phyloP scores from a whole-genome alignment of 2,113 vertebrate genomes.

The Vulpes ferrilata region DNA sequence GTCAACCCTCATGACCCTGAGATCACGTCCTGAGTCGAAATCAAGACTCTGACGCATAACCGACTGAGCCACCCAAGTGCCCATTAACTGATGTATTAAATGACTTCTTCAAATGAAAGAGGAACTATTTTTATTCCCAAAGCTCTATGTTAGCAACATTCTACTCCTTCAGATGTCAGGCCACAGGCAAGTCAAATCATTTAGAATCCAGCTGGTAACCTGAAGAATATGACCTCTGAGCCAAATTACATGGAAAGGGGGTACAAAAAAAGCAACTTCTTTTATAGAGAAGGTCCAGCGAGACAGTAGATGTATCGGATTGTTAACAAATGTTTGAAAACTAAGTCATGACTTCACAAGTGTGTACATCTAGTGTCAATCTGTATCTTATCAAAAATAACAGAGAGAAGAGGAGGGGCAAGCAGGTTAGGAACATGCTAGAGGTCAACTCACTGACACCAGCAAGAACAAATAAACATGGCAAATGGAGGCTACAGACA shows the following conservation, averaged over 20 bases:
- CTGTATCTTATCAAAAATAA: background rate
- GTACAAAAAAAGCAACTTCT: background rate
- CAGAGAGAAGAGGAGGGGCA: background rate
- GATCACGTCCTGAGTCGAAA: background rate
- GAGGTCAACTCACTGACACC: background rate
- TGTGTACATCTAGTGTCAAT: background rate
- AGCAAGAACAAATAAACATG: background rate
- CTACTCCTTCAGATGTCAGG: background rate
- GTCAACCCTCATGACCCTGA: background rate
- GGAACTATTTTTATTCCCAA: background rate
- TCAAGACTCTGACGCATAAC: background rate
- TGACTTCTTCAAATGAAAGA: conserved; percentile 52
- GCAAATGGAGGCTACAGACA: background rate
- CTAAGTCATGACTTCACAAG: background rate
- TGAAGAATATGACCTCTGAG: background rate
- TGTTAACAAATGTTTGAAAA: background rate
- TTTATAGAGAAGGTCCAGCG: background rate
- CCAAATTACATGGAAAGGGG: background rate
- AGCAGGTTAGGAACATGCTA: background rate
- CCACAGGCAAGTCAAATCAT: background rate
- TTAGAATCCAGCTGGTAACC: background rate
- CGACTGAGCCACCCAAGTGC: background rate
- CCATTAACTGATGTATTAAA: conserved; percentile 39
- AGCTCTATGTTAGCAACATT: background rate
- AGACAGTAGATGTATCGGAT: background rate